Evolutionary conservation across 2,888 invertebrate genomes (phyloP), one percentile per base, ranked within the genome.

Genomic region (Lycophotia porphyrea): DNA sequence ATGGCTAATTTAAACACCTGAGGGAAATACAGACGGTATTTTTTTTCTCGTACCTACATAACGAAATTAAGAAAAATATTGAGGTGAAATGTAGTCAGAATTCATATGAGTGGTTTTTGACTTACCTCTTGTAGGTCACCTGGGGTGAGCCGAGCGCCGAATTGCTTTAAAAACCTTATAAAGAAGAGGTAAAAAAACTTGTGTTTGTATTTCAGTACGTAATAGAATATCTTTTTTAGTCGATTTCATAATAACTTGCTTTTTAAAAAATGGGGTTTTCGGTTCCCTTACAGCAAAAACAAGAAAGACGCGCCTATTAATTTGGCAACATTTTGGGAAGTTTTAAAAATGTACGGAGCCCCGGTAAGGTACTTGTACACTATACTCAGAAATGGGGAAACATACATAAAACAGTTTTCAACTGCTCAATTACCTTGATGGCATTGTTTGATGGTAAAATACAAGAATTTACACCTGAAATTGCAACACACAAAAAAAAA

Each of bases 51-150:
- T 61, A 65, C 52, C 64, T 61, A 65, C 52, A 69, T 61, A 44
- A 69, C 31, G 7, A 83, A 83, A 73, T 76, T 64, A 80, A n/a
- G 36, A 49, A 72, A 77, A 74, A 78, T 68, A 66, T 74, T 65
- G 39, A 52, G 44, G 49, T 63, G 55, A 80, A 76, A 74, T 80
- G 34, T 71, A 55, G 55, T 58, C 36, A 52, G n/a, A 70, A 83
- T 70, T 76, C 49, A 63, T 42, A 67, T 55, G 39, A 77, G 52
- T 34, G n/a, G 34, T 49, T 72, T 61, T 70, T 52, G 69, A 58
- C 24, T 61, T 61, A 66, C 44, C 58, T 42, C 36, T 61, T 58
- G 61, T 47, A 58, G 55, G n/a, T n/a, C n/a, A n/a, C n/a, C 24
- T 36, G 27, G 60, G 1, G 36, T 63, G 21, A 70, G 58, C 39